A percentile compares a stretch with the other conserved stretches of the same genome.
phyloP scores from a whole-genome alignment of 2,797 vertebrate genomes.

The Darevskia mixta region DNA sequence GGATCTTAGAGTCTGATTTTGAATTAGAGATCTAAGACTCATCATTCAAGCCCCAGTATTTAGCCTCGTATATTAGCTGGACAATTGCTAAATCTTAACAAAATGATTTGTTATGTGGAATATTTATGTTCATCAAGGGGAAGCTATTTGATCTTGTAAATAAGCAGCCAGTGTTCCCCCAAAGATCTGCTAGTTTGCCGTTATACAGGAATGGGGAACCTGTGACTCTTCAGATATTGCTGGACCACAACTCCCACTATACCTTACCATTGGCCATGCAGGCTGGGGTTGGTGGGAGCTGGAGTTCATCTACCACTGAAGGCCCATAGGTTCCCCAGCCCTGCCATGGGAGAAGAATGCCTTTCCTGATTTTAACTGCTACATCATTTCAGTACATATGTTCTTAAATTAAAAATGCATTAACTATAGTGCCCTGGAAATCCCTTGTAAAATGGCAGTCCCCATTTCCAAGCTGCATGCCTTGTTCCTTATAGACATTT shows the following conservation, averaged over 20 bases:
- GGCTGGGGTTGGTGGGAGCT: not conserved
- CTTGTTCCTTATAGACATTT: not conserved
- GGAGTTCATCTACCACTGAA: not conserved
- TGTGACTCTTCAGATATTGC: too few species aligned
- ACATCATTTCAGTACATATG: not conserved
- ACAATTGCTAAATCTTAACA: too few species aligned
- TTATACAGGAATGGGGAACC: too few species aligned
- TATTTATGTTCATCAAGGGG: too few species aligned
- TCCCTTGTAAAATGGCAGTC: constrained; percentile 39
- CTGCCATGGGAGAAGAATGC: not conserved
- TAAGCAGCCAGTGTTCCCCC: too few species aligned
- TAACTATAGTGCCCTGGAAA: constrained; percentile 47
- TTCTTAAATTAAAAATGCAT: constrained; percentile 33
- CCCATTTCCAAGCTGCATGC: constrained; percentile 54
- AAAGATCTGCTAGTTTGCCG: too few species aligned
- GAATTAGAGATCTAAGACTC: too few species aligned
- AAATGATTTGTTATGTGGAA: too few species aligned
- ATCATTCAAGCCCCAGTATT: too few species aligned
- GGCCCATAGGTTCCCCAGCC: not conserved
- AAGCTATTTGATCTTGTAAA: too few species aligned
- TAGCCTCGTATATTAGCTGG: too few species aligned
- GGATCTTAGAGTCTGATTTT: too few species aligned
- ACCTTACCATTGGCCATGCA: not conserved
- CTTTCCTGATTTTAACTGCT: fast-evolving
- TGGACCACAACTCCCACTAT: not conserved